Base-by-base conservation (phyloP, 2,113 vertebrate genomes). In the Odontesthes bonariensis region DNA sequence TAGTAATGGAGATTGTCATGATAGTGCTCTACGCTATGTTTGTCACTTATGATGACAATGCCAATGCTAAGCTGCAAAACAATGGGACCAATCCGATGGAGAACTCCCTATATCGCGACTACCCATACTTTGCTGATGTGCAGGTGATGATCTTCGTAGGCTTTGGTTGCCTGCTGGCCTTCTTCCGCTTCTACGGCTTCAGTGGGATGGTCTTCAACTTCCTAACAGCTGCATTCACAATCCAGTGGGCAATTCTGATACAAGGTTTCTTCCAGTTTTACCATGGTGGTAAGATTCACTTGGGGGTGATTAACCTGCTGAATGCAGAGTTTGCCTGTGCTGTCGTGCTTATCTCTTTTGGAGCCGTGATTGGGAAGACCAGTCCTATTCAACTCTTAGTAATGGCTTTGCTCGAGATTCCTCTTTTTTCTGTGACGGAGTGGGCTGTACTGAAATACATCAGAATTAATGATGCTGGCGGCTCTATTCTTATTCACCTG, bases 81-180 rank as follows among this genome's bases (percentile, higher is more conserved):
- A 93, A 94, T 13, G 46, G 83, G 51, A 92, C 82, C 32, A 86
- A 1, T 19, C 84, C 77, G 0, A 86, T 83, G 82, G 87, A 92
- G 14, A 92, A 92, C 72, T 79, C 80, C 0, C 14, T 95, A 60
- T 91, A 94, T 51, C 23, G 74, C 2, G 91, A 90, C 85, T 97
- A 95, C 64, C 92, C 94, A 0, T 79, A 94, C 84, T 96, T 97
- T 76, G 93, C 94, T 7, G 94, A 96, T 55, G 92, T 96, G 64
- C 95, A 96, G 76, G 80, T 96, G 86, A 96, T 96, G 95, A 92
- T 96, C 77, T 94, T 95, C 81, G 81, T 95, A 9, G 96, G 96
- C 1, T 91, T 96, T 10, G 95, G 95, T 8, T 96, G 95, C 44
- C 88, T 96, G 54, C 88, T 96, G 79, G 89, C 93, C 0, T 96